Percentiles rank a stretch among this genome's conserved stretches.
phyloP scores from a whole-genome alignment of 1,140 invertebrate genomes.

The Agraylea sexmaculata region DNA sequence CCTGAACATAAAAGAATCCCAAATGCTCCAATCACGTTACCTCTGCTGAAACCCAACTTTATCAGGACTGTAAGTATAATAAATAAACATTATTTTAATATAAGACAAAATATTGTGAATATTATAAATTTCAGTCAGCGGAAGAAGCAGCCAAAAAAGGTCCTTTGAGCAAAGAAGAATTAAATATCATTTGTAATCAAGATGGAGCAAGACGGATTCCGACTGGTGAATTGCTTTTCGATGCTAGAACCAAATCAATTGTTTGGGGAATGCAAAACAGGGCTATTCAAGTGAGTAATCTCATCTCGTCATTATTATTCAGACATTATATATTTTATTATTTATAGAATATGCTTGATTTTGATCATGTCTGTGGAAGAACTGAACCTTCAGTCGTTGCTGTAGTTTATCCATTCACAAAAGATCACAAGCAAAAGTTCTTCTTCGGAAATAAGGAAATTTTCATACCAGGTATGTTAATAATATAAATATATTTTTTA shows the following conservation, averaged over 20 bases:
- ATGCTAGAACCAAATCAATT: conserved; percentile 79
- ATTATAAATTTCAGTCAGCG: not conserved
- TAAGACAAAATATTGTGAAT: not conserved
- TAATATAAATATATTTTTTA: not conserved
- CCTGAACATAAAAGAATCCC: conserved; percentile 46
- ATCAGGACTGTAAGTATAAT: no score
- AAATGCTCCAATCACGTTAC: conserved; percentile 24
- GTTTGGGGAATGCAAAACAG: conserved; percentile 99
- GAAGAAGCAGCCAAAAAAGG: no score
- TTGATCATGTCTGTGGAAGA: conserved; percentile 95
- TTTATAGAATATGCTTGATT: conserved; percentile 81
- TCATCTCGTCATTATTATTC: conserved; percentile 1
- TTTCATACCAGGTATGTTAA: conserved; percentile 55
- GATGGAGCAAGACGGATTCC: conserved; percentile 29
- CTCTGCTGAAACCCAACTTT: conserved; percentile 1
- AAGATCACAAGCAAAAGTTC: conserved; percentile 98
- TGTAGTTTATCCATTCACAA: conserved; percentile 97
- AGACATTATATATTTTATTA: conserved; percentile 1
- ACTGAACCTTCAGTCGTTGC: conserved; percentile 82
- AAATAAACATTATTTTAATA: not conserved
- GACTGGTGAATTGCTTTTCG: conserved; percentile 70
- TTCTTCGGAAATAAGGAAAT: conserved; percentile 99
- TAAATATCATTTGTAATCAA: conserved; percentile 17
- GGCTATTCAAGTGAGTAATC: conserved; percentile 68
- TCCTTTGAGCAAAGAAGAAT: conserved; percentile 12